Evolutionary conservation across 2,888 invertebrate species (phyloP), one percentile per base, ranked within the genome.

Genomic region (Crocallis elinguaria): DNA sequence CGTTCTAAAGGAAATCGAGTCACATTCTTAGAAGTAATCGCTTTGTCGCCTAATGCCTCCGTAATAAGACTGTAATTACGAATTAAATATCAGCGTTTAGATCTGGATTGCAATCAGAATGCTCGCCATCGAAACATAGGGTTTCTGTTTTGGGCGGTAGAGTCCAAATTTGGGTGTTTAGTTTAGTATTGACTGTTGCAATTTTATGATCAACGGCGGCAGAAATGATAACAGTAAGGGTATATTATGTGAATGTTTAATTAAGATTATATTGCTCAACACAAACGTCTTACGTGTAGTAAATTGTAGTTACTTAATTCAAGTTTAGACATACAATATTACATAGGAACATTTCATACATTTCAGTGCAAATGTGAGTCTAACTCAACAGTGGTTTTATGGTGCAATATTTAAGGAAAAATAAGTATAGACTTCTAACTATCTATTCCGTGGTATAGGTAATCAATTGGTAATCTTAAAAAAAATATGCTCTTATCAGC

Each of bases 1-100:
- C 48, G 56, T 57, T 51, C 55, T 49, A 39, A 43, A 60, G 60
- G 51, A 63, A 64, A 66, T 56, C 36, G 57, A 61, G 50, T 55
- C 48, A 52, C 62, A 64, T 66, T 66, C 66, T 60, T 16, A 3
- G 37, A 61, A 49, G 35, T 44, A 49, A 49, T 33, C 43, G 42
- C 37, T 58, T 57, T 49, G 44, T 57, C 54, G 48, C 42, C 50
- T 55, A 59, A 62, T 59, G 38, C 55, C 54, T 52, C 48, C 35
- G 54, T 57, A 57, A 63, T 58, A 61, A 60, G 54, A 37, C 50
- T 59, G 52, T 57, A 52, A 57, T 59, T 49, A 37, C 48, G 39
- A 64, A 61, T 56, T 58, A 58, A 56, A 54, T 39, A 57, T 44
- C 30, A 30, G 54, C 44, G 53, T 60, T 55, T 57, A 55, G 53